Evolutionary conservation across 1,140 invertebrate species (phyloP).

Genomic region (Hyphantria cunea): DNA sequence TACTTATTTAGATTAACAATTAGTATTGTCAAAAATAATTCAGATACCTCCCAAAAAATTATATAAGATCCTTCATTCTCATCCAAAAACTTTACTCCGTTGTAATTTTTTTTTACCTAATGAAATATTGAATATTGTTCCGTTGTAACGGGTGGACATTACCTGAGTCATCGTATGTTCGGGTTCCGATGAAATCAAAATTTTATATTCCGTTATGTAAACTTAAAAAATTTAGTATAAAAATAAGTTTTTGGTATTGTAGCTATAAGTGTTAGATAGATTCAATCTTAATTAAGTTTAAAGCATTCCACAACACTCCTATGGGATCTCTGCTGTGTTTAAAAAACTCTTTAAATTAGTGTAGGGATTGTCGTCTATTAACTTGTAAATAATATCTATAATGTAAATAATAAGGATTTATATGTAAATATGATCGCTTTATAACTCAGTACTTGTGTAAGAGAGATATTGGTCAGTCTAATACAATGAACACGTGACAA

Average conservation of each 20-base stretch:
- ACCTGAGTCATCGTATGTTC: no score
- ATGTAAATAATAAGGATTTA: conserved; percentile 61
- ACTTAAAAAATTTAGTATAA: conserved; percentile 40
- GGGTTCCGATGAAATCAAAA: not conserved
- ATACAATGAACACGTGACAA: conserved; percentile 66
- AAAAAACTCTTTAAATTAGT: conserved; percentile 67
- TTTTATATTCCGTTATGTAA: conserved; percentile 40
- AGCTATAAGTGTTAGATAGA: conserved; percentile 65
- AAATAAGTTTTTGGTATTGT: conserved; percentile 63
- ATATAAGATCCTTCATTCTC: no score
- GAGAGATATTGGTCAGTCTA: conserved; percentile 16
- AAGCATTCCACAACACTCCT: conserved; percentile 78
- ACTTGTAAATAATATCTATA: conserved; percentile 51
- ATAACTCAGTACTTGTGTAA: not conserved
- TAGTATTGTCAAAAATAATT: no score
- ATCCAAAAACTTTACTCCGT: no score
- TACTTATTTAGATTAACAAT: no score
- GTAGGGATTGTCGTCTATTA: conserved; percentile 55
- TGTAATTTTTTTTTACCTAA: no score
- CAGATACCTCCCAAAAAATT: no score
- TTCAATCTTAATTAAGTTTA: conserved; percentile 69
- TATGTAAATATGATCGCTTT: conserved; percentile 70
- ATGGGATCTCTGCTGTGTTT: conserved; percentile 78
- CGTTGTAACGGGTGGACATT: no score
- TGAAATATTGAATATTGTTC: no score